Evolutionary conservation across 2,113 vertebrate genomes (phyloP).

Genomic region (Todiramphus saurophagus): DNA sequence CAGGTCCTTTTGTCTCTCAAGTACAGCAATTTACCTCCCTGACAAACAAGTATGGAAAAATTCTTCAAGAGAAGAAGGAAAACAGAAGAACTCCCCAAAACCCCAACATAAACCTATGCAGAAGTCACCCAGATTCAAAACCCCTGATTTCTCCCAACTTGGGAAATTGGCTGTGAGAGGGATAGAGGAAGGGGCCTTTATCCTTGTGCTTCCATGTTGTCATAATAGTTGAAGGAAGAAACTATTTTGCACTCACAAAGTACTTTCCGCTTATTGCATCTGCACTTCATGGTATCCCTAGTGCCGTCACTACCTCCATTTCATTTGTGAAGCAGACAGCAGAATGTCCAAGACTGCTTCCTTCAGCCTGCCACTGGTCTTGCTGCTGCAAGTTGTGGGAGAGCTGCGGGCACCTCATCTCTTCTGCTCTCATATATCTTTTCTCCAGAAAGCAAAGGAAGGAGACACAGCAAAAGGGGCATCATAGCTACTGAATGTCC

Average conservation of each 20-base stretch:
- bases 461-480: neutral
- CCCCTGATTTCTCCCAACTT: rapidly evolving
- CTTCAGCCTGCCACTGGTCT: neutral
- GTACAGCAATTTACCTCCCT: too few species aligned
- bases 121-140: neutral
- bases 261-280: neutral
- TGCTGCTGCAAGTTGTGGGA: neutral
- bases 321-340: neutral
- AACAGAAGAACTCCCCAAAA: too few species aligned
- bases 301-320: neutral
- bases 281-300: neutral
- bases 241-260: neutral
- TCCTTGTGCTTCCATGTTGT: neutral
- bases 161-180: neutral
- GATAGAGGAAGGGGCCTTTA: neutral
- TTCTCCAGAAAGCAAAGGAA: neutral
- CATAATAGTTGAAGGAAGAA: neutral
- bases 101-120: too few species aligned
- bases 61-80: too few species aligned
- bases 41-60: too few species aligned
- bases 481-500: neutral
- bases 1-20: too few species aligned
- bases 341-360: neutral
- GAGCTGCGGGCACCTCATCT: neutral
- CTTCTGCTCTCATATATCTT: neutral